These are phyloP conservation scores for Agonopterix alstromeriana DNA, from an alignment of 2,888 invertebrate genomes.

Conservation along the genomic window DNA sequence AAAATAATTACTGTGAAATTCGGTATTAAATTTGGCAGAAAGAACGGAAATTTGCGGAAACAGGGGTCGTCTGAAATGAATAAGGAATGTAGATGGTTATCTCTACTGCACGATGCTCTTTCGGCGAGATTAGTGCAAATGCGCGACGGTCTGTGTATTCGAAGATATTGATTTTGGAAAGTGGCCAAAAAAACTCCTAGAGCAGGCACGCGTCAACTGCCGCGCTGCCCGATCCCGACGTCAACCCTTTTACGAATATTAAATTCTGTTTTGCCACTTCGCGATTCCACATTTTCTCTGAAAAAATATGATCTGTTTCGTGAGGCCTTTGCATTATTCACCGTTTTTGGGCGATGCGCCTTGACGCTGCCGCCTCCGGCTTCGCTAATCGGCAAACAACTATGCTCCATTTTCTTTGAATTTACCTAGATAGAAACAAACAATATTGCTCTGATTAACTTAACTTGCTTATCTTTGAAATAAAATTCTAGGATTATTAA, in stretches of 20 bases:
- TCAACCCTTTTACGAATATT: constrained; percentile 77
- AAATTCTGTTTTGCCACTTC: constrained; percentile 77
- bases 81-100: constrained; percentile 7
- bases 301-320: constrained; percentile 64
- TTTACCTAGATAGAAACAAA: no score
- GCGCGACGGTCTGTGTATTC: constrained; percentile 64
- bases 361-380: background rate
- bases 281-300: constrained; percentile 61
- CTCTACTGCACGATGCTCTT: constrained; percentile 35
- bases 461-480: no score
- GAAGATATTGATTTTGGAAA: constrained; percentile 75
- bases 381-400: no score
- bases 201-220: constrained; percentile 72
- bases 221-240: constrained; percentile 66
- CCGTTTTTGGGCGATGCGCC: constrained; percentile 38
- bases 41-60: background rate
- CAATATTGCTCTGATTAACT: no score
- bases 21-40: background rate
- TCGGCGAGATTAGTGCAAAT: constrained; percentile 67
- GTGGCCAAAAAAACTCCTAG: constrained; percentile 72
- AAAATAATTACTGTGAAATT: constrained; percentile 4
- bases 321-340: constrained; percentile 60
- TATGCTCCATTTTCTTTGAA: no score
- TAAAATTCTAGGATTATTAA: no score
- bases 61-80: background rate